Evolutionary conservation across 2,888 invertebrate genomes (phyloP).

Genomic region (Mythimna vitellina): DNA sequence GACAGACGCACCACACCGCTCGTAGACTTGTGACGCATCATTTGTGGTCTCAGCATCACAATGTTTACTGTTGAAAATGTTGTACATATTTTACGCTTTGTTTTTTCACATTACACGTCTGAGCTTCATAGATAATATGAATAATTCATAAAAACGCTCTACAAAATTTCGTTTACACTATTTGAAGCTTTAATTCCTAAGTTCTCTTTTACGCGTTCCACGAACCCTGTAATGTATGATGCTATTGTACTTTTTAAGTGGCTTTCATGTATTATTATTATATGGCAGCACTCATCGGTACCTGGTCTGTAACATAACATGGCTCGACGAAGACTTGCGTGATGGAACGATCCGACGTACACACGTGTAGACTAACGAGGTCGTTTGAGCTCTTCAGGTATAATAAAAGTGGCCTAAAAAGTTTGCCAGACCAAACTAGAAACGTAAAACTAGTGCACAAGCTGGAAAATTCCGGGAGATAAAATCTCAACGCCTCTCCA

Average conservation of each 20-base stretch:
- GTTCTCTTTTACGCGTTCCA: conserved; percentile 26
- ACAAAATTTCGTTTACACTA: conserved; percentile 43
- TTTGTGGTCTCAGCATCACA: conserved; percentile 37
- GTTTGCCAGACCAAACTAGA: conserved; percentile 62
- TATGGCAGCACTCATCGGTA: conserved; percentile 29
- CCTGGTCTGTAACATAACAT: conserved; percentile 14
- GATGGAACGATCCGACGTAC: conserved; percentile 53
- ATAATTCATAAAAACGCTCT: conserved; percentile 57
- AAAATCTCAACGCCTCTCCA: conserved; percentile 66
- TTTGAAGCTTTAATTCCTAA: conserved; percentile 40
- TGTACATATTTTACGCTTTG: conserved; percentile 56
- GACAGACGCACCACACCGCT: conserved; percentile 38
- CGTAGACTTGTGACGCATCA: conserved; percentile 42
- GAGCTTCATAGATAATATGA: conserved; percentile 54
- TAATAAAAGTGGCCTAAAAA: conserved; percentile 68
- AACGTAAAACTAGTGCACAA: conserved; percentile 61
- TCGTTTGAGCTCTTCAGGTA: conserved; percentile 65
- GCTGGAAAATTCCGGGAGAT: conserved; percentile 60
- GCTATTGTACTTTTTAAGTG: conserved; percentile 28
- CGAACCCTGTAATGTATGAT: conserved; percentile 24
- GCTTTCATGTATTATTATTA: conserved; percentile 30
- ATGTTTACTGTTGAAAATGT: conserved; percentile 58
- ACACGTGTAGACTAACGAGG: conserved; percentile 69
- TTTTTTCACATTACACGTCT: conserved; percentile 52
- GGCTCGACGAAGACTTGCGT: conserved; percentile 54